A percentile compares a stretch with the other conserved stretches of the same genome.
phyloP scores from a whole-genome alignment of 1,140 invertebrate species.

The Heterodera carotae region DNA sequence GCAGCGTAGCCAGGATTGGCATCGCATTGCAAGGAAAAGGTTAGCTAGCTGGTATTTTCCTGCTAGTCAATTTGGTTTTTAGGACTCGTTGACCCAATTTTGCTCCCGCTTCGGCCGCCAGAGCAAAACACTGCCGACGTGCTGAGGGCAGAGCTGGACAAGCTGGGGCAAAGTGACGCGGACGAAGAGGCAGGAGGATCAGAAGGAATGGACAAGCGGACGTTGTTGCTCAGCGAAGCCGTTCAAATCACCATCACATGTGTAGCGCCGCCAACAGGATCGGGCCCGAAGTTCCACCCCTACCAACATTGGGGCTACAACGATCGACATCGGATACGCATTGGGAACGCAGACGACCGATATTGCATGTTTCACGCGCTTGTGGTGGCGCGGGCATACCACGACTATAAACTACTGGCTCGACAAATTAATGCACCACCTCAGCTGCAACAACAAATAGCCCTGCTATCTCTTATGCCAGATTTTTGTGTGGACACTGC shows the following conservation, averaged over 20 bases:
- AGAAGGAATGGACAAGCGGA: not conserved
- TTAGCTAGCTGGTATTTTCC: not conserved
- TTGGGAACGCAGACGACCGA: not conserved
- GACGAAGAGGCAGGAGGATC: not conserved
- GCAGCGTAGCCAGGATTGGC: not conserved
- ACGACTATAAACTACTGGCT: not conserved
- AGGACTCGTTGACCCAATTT: not conserved
- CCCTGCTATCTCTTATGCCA: not conserved
- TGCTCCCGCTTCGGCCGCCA: not conserved
- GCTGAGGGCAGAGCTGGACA: not conserved
- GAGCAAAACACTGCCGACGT: not conserved
- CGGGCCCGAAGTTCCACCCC: not conserved
- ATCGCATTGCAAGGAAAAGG: not conserved
- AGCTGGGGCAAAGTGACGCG: not conserved
- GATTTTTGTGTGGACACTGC: not conserved
- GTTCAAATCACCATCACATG: not conserved
- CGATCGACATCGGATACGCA: not conserved
- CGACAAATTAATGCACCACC: not conserved
- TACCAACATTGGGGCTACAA: not conserved
- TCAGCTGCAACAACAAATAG: not conserved
- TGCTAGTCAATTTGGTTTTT: not conserved
- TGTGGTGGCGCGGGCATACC: not conserved
- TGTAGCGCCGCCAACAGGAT: not conserved
- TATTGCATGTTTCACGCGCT: slow-evolving; percentile 4
- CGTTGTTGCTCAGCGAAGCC: not conserved